These are phyloP conservation scores for Fukomys damarensis DNA, from an alignment of 2,113 vertebrate genomes.

Conservation along the genomic window DNA sequence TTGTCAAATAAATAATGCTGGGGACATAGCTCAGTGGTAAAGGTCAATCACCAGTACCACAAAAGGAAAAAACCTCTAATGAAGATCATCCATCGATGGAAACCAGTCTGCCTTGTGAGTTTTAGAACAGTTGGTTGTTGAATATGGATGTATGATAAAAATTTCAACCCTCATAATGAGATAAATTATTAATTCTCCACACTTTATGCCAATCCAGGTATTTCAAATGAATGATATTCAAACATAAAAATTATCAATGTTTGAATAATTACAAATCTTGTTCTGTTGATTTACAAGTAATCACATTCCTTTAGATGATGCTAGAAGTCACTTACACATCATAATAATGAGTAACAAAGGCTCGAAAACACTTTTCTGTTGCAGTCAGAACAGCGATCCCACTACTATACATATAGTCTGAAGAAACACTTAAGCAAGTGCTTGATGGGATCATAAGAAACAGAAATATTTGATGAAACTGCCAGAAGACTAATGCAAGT, in stretches of 20 bases:
- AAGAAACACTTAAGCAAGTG: conserved; percentile 90
- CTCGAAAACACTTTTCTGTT: conserved; percentile 92
- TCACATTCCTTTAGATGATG: conserved; percentile 78
- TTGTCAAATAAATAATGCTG: neutral
- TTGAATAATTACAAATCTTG: conserved; percentile 21
- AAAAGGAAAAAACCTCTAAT: conserved; percentile 9
- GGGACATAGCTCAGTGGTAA: neutral
- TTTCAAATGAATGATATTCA: conserved; percentile 29
- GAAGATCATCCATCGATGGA: neutral
- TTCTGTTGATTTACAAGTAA: conserved; percentile 68
- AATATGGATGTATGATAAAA: neutral
- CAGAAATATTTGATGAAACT: conserved; percentile 94
- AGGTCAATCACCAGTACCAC: neutral
- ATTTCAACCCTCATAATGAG: neutral
- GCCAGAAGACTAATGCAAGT: conserved; percentile 89
- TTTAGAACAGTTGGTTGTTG: neutral
- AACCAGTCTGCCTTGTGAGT: conserved; percentile 23
- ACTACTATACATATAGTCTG: conserved; percentile 87
- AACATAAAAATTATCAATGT: neutral
- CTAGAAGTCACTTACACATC: conserved; percentile 87
- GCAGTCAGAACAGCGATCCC: conserved; percentile 90
- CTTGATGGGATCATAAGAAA: conserved; percentile 93
- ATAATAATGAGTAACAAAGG: conserved; percentile 89
- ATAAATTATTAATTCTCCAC: neutral
- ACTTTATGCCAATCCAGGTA: neutral